These are phyloP conservation scores for Cephus pulcher DNA, from an alignment of 2,888 invertebrate species.

Conservation along the genomic window DNA sequence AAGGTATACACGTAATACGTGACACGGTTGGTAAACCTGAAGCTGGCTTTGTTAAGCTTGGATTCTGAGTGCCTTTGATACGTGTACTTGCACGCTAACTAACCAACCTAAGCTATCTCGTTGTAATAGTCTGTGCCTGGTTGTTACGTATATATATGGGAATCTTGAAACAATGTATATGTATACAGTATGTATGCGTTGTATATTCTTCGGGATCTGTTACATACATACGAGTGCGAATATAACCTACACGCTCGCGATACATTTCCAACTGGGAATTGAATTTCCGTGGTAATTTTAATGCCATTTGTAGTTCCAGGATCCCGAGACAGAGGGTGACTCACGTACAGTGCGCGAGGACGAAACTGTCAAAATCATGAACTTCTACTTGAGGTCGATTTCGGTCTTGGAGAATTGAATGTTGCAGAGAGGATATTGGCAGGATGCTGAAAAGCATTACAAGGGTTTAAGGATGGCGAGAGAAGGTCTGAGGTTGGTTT, in stretches of 20 bases:
- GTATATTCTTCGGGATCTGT: background rate
- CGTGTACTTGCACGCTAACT: slow-evolving; percentile 68
- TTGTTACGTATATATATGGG: slow-evolving; percentile 5
- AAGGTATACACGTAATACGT: slow-evolving; percentile 63
- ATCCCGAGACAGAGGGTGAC: slow-evolving; percentile 46
- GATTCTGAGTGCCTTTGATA: slow-evolving; percentile 67
- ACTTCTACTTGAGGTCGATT: slow-evolving; percentile 9
- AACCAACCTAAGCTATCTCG: slow-evolving; percentile 65
- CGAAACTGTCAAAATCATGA: background rate
- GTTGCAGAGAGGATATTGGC: background rate
- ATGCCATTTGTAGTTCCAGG: slow-evolving; percentile 57
- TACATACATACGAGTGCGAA: slow-evolving; percentile 7
- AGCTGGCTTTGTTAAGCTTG: slow-evolving; percentile 66
- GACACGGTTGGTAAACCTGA: slow-evolving; percentile 65
- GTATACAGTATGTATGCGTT: slow-evolving; percentile 2
- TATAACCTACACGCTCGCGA: slow-evolving; percentile 42
- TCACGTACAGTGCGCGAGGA: slow-evolving; percentile 29
- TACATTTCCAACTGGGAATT: slow-evolving; percentile 60
- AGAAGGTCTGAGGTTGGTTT: background rate
- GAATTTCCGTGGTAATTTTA: slow-evolving; percentile 63
- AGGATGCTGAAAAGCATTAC: background rate
- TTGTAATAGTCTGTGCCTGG: slow-evolving; percentile 15
- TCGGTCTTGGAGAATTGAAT: slow-evolving; percentile 3
- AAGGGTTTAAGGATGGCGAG: background rate
- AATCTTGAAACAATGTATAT: slow-evolving; percentile 8